Base-by-base conservation (phyloP, 2,797 vertebrate genomes). In the Clarias laeviceps region DNA sequence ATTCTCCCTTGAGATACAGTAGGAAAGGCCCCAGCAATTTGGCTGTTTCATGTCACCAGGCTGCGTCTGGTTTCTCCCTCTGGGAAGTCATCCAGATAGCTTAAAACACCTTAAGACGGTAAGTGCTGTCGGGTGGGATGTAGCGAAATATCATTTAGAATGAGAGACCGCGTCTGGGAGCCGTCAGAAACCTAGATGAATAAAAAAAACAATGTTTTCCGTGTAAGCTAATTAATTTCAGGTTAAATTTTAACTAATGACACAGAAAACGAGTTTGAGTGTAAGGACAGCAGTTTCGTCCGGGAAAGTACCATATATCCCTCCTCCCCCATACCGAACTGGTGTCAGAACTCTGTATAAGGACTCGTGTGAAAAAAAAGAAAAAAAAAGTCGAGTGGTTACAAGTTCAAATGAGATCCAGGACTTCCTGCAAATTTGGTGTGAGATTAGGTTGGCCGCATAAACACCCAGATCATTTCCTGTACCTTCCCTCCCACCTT, bases 401-500 rank as follows among this genome's bases (percentile, higher is more conserved):
- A 61, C 56, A 62, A 54, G 57, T 79, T 62, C 7, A 80, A 80
- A 80, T 45, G 62, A 54, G 61, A 66, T 50, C 14, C 78, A 80
- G 78, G 62, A 80, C 78, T 65, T 80, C 78, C 9, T 80, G 78
- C 11, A 18, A 65, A 66, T 82, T 82, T 40, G 29, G 32, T 72
- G 24, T 8, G 50, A 70, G 81, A 40, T 82, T 70, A 24, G 32
- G 81, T 72, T 40, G 56, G 50, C 27, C 66, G 68, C 70, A 85
- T 61, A 78, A 76, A 70, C 56, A 69, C 57, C 61, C 73, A 62
- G 95, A 95, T 94, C 94, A 94, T 93, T 97, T 95, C 90, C 96
- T 95, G 94, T 95, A 94, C 93, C 94, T 93, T 95, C 96, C 95
- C 96, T 95, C 95, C 95, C 94, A 94, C 93, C 93, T 95, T 93